Conservation (phyloP, 2,888 invertebrate genomes). For the Itoplectis maculator region DNA sequence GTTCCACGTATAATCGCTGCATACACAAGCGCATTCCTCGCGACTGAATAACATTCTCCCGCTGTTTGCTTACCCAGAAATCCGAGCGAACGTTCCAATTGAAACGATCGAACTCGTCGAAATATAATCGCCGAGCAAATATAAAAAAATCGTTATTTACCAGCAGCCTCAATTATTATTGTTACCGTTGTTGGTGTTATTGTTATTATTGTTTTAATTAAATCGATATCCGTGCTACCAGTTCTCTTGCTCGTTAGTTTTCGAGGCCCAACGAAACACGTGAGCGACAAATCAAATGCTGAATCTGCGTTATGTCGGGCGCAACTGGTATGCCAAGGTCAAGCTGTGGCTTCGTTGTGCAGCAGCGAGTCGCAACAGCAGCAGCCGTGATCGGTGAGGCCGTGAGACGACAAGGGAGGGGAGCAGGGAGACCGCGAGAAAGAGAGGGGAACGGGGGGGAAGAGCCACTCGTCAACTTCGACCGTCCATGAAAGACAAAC, state of each 20-base stretch:
- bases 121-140: not conserved
- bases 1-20: not conserved
- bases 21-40: not conserved
- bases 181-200: too few species aligned
- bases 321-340: slow-evolving; percentile 74
- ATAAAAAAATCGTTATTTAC: not conserved
- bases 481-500: slow-evolving; percentile 36
- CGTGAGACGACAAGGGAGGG: not conserved
- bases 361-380: slow-evolving; percentile 21
- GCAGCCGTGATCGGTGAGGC: not conserved
- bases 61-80: not conserved
- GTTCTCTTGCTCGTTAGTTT: not conserved
- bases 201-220: not conserved
- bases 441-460: too few species aligned
- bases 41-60: not conserved
- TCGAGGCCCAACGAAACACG: not conserved
- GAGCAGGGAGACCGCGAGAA: not conserved
- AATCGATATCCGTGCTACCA: too few species aligned
- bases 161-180: too few species aligned
- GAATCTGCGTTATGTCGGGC: slow-evolving; percentile 72
- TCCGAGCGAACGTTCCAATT: not conserved
- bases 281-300: slow-evolving; percentile 68
- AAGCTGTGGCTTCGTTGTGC: slow-evolving; percentile 68
- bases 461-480: slow-evolving; percentile 37
- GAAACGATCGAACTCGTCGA: not conserved